phyloP scores from a whole-genome alignment of 2,113 vertebrate genomes.

The Pachyramphus minor region DNA sequence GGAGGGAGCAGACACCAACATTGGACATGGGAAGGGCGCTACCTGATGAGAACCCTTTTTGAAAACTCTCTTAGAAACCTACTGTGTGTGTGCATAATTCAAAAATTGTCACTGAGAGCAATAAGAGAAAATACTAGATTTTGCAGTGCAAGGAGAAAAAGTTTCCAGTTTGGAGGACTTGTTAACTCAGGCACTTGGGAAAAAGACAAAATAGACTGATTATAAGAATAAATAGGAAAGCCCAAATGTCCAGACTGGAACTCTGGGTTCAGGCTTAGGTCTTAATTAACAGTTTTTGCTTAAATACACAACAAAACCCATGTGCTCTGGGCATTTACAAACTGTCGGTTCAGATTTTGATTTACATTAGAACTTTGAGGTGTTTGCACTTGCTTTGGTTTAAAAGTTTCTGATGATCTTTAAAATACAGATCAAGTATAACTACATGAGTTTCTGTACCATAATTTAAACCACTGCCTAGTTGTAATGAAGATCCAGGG shows the following conservation, averaged over 20 bases:
- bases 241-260: neutral
- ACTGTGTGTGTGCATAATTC: neutral
- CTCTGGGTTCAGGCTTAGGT: neutral
- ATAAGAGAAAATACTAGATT: neutral
- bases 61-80: neutral
- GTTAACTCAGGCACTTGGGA: neutral
- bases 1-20: neutral
- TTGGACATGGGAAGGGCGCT: rapidly evolving
- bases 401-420: neutral
- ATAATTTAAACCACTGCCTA: neutral
- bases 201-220: neutral
- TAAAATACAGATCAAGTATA: neutral
- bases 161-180: neutral
- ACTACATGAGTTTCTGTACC: neutral
- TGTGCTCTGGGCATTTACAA: neutral
- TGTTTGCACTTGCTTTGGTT: neutral
- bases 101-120: neutral
- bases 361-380: neutral
- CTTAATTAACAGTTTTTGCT: neutral
- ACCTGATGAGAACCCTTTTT: neutral
- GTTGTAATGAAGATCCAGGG: neutral
- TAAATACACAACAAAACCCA: neutral
- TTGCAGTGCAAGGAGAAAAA: neutral
- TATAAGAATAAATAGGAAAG: neutral
- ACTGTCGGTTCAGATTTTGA: neutral